Base-by-base conservation (phyloP, 2,113 vertebrate species). In the Formicarius rufipectus region DNA sequence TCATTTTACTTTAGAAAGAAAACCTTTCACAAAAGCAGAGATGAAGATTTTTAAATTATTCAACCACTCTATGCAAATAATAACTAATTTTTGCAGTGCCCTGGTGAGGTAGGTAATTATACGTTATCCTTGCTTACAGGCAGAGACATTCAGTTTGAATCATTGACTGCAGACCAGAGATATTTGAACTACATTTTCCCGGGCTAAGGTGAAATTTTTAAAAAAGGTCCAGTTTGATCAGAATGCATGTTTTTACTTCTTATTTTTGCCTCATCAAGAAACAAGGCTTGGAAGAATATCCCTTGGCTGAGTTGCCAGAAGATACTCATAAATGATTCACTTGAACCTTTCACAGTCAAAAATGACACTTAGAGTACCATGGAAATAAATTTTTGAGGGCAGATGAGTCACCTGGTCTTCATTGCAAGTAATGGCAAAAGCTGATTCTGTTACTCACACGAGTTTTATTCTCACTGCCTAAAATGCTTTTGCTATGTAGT, bases 391-490 rank as follows among this genome's bases (percentile, higher is more conserved):
- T 94, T 93, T 91, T 93, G 79, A 95, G 90, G 72, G 59, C 86
- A 95, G 79, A 89, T 96, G 96, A 96, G 55, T 96, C 94, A 97
- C 50, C 87, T 71, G 56, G 55, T 12, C 77, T 94, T 95, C 89
- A 71, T 23, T 90, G 79, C 76, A 95, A 94, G 79, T 74, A 93
- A 93, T 71, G 86, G 93, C 84, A 95, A 92, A 94, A 95, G 55
- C 63, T 5, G 4, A 45, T 80, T 76, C 75, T 94, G 79, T 86
- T 93, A 77, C 79, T 95, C 90, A 93, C 63, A 67, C 24, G 39
- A 63, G 42, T 95, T 92, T 85, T 92, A 84, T 42, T 42, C 25
- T 90, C 3, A 5, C 44, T 93, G 63, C 40, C 63, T 77, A 71
- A 88, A 94, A 58, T 67, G 47, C 13, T 62, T 39, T 50, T 74